Percentiles rank a stretch among this genome's conserved stretches.
phyloP scores from a whole-genome alignment of 2,888 invertebrate genomes.

The Lasioglossum calceatum region DNA sequence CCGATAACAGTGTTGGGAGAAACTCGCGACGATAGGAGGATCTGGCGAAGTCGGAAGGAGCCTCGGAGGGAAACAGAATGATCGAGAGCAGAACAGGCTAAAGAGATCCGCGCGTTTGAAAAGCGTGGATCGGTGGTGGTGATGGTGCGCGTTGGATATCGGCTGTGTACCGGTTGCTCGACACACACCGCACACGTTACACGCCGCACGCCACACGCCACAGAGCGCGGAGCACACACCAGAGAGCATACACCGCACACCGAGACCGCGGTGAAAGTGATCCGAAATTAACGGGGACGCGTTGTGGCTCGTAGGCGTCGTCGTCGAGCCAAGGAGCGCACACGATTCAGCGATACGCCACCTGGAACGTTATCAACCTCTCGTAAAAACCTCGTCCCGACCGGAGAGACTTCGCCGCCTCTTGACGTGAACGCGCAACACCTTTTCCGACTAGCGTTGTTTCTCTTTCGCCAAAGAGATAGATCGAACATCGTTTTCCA shows the following conservation, averaged over 20 bases:
- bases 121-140: conserved; percentile 23
- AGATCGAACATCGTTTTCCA: neutral
- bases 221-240: neutral
- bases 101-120: conserved; percentile 40
- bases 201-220: conserved; percentile 19
- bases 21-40: neutral
- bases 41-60: neutral
- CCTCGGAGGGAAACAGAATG: neutral
- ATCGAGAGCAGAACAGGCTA: conserved; percentile 33
- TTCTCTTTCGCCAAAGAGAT: neutral
- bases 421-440: neutral
- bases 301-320: conserved; percentile 67
- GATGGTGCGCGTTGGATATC: neutral
- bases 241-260: conserved; percentile 6
- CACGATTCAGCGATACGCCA: conserved; percentile 38
- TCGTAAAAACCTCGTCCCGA: neutral
- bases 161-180: conserved; percentile 26
- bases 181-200: conserved; percentile 7
- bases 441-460: neutral
- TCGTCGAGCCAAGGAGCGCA: conserved; percentile 49
- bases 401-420: neutral
- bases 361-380: conserved; percentile 39
- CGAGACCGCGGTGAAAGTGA: conserved; percentile 69
- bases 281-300: conserved; percentile 74
- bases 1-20: neutral